phyloP scores from a whole-genome alignment of 2,797 vertebrate species.

The Anomalospiza imberbis region DNA sequence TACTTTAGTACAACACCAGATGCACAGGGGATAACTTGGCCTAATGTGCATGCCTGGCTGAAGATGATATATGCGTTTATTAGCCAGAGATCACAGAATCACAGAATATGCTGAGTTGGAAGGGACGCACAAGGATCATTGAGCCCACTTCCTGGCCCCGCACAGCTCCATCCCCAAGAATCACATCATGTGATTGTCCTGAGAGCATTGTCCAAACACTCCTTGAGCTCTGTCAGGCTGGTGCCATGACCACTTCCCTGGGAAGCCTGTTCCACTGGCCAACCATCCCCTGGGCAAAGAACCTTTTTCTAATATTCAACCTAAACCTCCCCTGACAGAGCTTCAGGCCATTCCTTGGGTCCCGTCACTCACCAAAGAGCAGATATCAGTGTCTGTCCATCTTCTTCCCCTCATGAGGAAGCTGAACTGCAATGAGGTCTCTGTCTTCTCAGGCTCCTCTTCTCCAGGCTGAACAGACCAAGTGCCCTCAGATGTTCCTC shows the following conservation, averaged over 20 bases:
- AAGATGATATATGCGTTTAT: not conserved
- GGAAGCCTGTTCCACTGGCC: not conserved
- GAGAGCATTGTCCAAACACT: not conserved
- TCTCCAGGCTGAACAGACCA: not conserved
- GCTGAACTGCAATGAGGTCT: not conserved
- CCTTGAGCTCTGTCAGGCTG: not conserved
- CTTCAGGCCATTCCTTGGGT: not conserved
- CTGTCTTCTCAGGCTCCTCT: not conserved
- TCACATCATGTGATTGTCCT: not conserved
- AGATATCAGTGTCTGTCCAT: not conserved
- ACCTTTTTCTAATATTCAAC: not conserved
- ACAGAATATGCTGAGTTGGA: not conserved
- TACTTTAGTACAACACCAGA: fast-evolving
- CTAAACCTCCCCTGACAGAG: not conserved
- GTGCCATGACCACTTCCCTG: not conserved
- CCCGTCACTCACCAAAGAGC: not conserved
- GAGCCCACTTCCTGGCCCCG: not conserved
- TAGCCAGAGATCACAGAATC: not conserved
- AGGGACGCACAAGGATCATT: not conserved
- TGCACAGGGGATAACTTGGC: not conserved
- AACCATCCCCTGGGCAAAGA: not conserved
- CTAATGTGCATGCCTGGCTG: not conserved
- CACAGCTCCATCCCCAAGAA: not conserved
- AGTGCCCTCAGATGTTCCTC: not conserved
- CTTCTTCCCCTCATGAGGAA: not conserved